Base-by-base conservation (phyloP, 1,140 invertebrate species). In the Babylonia areolata region DNA sequence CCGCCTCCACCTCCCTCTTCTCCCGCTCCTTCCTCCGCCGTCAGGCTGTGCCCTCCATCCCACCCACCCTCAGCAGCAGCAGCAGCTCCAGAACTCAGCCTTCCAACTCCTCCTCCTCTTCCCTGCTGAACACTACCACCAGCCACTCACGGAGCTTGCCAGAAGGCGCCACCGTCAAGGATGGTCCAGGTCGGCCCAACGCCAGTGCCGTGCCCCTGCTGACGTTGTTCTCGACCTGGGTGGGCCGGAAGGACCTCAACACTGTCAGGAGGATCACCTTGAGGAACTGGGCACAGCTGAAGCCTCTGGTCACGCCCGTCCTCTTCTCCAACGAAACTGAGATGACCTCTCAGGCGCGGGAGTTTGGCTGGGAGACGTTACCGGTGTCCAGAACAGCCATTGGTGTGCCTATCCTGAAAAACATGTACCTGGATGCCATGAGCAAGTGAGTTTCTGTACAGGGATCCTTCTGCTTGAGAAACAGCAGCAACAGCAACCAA, bases 151-250 rank as follows among this genome's bases (percentile, higher is more conserved):
- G 5, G 58, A 64, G 28, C 2, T 6, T 23, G 58, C 23, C 28
- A 64, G 58, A n/a, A 20, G 28, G 5, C 6, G 17, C 28, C 23
- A 64, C n/a, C n/a, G n/a, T 23, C 58, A 64, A 23, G 17, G 17
- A 0, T 5, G 28, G 17, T n/a, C n/a, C n/a, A n/a, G n/a, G n/a
- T n/a, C n/a, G n/a, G 28, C 58, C 23, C 20, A 73, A 37, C 71
- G 35, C n/a, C 39, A 46, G 77, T 42, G 28, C 0, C 1, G 3
- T 79, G 12, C 89, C 89, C 12, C 80, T 91, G 17, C 79, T 90
- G 58, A 90, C 90, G 33, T 83, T 91, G n/a, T 91, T 91, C 82
- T 90, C 88, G 37, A 89, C 89, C 0, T 90, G 86, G 88, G 85
- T 58, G 51, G 46, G 82, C 75, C 81, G 28, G 37, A 20, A 85